Evolutionary conservation across 2,888 invertebrate species (phyloP), one percentile per base, ranked within the genome.

Genomic region (Lutraria lutraria): DNA sequence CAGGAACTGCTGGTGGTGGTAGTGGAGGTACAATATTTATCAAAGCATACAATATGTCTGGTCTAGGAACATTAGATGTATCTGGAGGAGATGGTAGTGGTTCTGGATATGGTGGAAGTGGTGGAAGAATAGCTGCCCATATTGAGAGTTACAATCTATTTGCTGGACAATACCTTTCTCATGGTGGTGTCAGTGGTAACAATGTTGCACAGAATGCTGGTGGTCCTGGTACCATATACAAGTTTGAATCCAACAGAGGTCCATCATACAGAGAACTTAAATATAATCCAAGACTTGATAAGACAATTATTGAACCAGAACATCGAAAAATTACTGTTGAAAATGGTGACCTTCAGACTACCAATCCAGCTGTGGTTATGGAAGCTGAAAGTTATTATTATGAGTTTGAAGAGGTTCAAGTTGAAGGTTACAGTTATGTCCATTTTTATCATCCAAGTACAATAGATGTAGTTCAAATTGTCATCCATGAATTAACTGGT

Each of bases 191-290:
- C 15, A 90, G 91, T 29, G 90, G 91, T 12, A 68, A 88, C 19
- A 29, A 83, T 52, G 84, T 52, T 43, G 72, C 88, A n/a, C 72
- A 85, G n/a, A 85, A 88, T 72, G 90, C 88, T 81, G 95, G 95
- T 13, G 95, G 95, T 0, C 94, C 95, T 19, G 95, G 95, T 34
- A 95, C 95, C 3, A 90, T 94, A 1, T 95, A 95, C 86, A 95
- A 95, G 86, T 95, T 93, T 89, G 95, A 95, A 81, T 94, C 94
- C 1, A 88, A 88, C 52, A 86, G 94, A 83, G 95, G 95, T 10
- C 95, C 95, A 13, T 88, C 92, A 60, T 95, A 95, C 91, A 89
- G 95, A 76, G 95, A 95, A 81, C 91, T 95, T 19, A 95, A 95
- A 72, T 95, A 95, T 88, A 93, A 95, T 63, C 95, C 94, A 2